Conservation (phyloP, 1,140 invertebrate genomes). For the Medauroidea extradentata region DNA sequence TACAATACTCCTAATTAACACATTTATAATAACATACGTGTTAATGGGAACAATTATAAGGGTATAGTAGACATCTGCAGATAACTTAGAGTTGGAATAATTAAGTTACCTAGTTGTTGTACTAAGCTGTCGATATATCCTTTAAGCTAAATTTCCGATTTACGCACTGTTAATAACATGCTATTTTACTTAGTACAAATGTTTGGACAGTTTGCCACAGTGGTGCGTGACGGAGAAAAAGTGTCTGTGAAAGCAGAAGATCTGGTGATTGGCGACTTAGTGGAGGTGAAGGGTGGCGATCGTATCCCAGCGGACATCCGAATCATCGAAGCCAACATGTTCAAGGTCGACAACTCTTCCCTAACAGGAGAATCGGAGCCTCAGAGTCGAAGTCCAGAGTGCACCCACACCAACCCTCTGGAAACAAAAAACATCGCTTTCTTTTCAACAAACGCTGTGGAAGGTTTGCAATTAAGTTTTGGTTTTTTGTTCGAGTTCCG, state of each 20-base stretch:
- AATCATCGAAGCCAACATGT: conserved; percentile 83
- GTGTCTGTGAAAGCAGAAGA: conserved; percentile 84
- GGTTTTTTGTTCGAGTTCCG: no score
- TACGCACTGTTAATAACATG: no score
- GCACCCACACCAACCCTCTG: conserved; percentile 92
- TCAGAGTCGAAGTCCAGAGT: conserved; percentile 85
- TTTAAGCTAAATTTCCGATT: no score
- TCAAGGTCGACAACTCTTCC: conserved; percentile 88
- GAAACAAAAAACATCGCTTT: conserved; percentile 97
- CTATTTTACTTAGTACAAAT: no score
- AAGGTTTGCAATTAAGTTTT: conserved; percentile 62
- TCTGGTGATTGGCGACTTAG: conserved; percentile 87
- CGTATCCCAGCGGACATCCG: conserved; percentile 91
- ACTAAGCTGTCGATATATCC: no score
- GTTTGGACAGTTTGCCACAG: conserved; percentile 78
- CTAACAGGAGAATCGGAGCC: conserved; percentile 96
- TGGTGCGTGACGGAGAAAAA: conserved; percentile 91
- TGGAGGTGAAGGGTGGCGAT: conserved; percentile 93
- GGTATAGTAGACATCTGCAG: no score
- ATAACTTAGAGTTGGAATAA: no score
- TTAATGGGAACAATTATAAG: no score
- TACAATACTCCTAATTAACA: no score
- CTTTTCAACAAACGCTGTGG: conserved; percentile 96
- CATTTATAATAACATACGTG: no score
- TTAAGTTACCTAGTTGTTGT: no score